Percentiles rank a stretch among this genome's conserved stretches.
Evolutionary conservation across 2,113 vertebrate genomes (phyloP).

Genomic region (Microcebus tavaratra): DNA sequence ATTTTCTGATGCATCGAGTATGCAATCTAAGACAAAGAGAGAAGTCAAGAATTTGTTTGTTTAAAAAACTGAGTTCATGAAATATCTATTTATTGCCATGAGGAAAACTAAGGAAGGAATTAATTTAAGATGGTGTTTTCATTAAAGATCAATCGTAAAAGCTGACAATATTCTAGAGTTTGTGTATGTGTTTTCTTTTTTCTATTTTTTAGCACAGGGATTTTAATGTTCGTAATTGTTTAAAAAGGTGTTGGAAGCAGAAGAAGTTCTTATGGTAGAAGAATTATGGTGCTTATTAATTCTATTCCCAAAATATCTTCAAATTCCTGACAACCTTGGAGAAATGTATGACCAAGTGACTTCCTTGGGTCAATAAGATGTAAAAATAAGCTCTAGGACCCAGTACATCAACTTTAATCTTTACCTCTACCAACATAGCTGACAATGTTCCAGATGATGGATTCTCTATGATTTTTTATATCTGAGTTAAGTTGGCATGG

Average conservation of each 20-base stretch:
- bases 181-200: background rate
- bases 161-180: background rate
- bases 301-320: background rate
- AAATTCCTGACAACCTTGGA: background rate
- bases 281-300: background rate
- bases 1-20: background rate
- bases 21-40: background rate
- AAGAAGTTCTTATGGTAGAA: background rate
- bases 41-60: background rate
- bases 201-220: accelerated
- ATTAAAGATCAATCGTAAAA: background rate
- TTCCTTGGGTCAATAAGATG: background rate
- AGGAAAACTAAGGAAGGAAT: background rate
- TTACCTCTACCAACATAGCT: background rate
- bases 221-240: background rate
- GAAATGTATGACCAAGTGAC: background rate
- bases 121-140: background rate
- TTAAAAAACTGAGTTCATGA: background rate
- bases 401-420: background rate
- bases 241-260: background rate
- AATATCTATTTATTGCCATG: background rate
- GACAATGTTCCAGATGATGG: background rate
- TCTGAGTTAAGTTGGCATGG: background rate
- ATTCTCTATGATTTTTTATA: background rate
- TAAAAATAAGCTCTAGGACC: background rate